Evolutionary conservation across 2,797 vertebrate species (phyloP).

Genomic region (Arnoldichthys spilopterus): DNA sequence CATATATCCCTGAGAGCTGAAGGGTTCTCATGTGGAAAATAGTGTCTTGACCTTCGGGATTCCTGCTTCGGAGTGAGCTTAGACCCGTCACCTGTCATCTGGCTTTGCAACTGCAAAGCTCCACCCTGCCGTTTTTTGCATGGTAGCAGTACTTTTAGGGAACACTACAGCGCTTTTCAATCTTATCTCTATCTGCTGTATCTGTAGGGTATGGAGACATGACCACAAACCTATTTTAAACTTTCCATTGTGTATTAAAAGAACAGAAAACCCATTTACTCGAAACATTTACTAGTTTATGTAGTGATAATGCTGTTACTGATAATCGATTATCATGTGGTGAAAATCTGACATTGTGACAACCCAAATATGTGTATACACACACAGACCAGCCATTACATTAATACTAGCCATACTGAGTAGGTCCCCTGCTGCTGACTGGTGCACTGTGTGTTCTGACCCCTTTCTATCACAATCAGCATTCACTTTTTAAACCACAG

Average conservation of each 20-base stretch:
- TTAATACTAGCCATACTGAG: too few species aligned
- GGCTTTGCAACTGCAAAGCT: background rate
- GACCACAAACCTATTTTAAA: background rate
- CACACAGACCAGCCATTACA: too few species aligned
- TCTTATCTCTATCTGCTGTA: background rate
- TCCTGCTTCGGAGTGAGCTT: constrained; percentile 5
- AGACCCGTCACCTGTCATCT: background rate
- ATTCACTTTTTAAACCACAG: too few species aligned
- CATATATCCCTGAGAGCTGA: constrained; percentile 4
- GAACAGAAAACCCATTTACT: background rate
- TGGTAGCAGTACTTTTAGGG: background rate
- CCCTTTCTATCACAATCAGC: too few species aligned
- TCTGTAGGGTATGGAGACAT: background rate
- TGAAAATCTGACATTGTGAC: too few species aligned
- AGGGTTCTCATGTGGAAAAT: constrained; percentile 19
- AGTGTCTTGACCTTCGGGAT: constrained; percentile 1
- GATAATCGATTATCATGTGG: too few species aligned
- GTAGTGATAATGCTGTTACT: too few species aligned
- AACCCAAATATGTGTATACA: too few species aligned
- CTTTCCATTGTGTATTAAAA: background rate
- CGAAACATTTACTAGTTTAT: too few species aligned
- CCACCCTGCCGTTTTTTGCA: background rate
- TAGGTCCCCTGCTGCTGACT: too few species aligned
- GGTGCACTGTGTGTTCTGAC: too few species aligned
- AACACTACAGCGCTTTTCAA: background rate